A percentile compares a stretch with the other conserved stretches of the same genome.
Conservation (phyloP, 2,888 invertebrate species). For the Harmothoe impar region DNA sequence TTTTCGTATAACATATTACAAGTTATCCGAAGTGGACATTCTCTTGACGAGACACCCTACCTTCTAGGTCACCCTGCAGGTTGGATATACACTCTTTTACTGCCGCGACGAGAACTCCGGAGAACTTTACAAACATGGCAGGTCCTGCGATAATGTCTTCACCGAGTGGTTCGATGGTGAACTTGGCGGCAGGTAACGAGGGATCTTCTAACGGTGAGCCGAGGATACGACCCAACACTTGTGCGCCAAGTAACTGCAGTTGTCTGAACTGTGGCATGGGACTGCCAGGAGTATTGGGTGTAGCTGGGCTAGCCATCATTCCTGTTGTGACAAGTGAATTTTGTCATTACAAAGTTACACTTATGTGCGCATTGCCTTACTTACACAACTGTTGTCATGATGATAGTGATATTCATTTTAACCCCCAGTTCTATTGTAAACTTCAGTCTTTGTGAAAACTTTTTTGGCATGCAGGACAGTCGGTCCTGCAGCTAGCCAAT, state of each 20-base stretch:
- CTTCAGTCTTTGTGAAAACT: no score
- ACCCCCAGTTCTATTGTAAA: no score
- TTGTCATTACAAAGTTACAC: background rate
- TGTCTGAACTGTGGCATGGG: conserved; percentile 30
- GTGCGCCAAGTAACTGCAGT: conserved; percentile 1
- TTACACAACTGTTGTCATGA: no score
- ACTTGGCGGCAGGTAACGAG: conserved; percentile 60
- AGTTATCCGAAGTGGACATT: no score
- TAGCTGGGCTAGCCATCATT: conserved; percentile 31
- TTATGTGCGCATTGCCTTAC: no score
- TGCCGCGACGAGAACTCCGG: conserved; percentile 57
- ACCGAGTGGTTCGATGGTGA: conserved; percentile 70
- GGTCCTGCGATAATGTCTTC: conserved; percentile 47
- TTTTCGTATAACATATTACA: no score
- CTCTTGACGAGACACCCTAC: conserved; percentile 65
- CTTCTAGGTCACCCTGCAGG: conserved; percentile 74
- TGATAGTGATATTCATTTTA: no score
- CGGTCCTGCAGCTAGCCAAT: no score
- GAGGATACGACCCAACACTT: conserved; percentile 25
- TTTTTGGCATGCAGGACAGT: no score
- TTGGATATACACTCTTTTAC: conserved; percentile 70
- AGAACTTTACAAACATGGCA: conserved; percentile 67
- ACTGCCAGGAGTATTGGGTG: conserved; percentile 33
- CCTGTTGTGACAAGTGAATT: background rate
- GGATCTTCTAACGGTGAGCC: conserved; percentile 18